Conservation (phyloP, 2,888 invertebrate species). For the Orthonevra nobilis region DNA sequence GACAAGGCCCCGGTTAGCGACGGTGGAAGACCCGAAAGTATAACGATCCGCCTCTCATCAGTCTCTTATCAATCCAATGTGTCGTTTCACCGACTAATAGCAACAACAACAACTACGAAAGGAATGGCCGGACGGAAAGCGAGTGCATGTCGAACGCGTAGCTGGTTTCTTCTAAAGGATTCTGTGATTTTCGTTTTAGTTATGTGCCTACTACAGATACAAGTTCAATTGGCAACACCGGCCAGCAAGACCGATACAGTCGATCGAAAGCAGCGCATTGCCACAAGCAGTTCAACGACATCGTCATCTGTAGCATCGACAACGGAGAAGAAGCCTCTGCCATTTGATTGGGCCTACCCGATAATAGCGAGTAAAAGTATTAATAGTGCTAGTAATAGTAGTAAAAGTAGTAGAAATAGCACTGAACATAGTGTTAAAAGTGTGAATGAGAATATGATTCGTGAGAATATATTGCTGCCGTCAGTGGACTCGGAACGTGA, state of each 20-base stretch:
- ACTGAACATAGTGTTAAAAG: conserved; percentile 21
- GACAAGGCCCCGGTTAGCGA: background rate
- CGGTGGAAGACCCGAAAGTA: background rate
- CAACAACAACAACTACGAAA: conserved; percentile 50
- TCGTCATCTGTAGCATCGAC: background rate
- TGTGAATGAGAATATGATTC: conserved; percentile 72
- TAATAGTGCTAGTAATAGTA: conserved; percentile 55
- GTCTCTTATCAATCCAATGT: conserved; percentile 56
- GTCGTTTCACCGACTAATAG: conserved; percentile 27
- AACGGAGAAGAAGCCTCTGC: conserved; percentile 58
- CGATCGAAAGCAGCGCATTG: too few relatives aligned
- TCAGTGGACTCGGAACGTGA: conserved; percentile 79
- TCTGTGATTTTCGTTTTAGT: conserved; percentile 73
- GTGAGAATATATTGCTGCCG: conserved; percentile 79
- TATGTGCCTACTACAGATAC: conserved; percentile 69
- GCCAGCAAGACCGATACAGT: conserved; percentile 6
- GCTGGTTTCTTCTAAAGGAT: conserved; percentile 75
- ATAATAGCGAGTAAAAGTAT: conserved; percentile 58
- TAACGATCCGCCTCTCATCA: too few relatives aligned
- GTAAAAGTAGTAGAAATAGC: conserved; percentile 57
- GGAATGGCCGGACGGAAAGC: conserved; percentile 75
- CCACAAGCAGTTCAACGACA: background rate
- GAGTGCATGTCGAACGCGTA: conserved; percentile 73
- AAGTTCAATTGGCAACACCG: conserved; percentile 59
- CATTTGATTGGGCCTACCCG: conserved; percentile 25